Conservation (phyloP, 1,140 invertebrate species). For the Apis florea region DNA sequence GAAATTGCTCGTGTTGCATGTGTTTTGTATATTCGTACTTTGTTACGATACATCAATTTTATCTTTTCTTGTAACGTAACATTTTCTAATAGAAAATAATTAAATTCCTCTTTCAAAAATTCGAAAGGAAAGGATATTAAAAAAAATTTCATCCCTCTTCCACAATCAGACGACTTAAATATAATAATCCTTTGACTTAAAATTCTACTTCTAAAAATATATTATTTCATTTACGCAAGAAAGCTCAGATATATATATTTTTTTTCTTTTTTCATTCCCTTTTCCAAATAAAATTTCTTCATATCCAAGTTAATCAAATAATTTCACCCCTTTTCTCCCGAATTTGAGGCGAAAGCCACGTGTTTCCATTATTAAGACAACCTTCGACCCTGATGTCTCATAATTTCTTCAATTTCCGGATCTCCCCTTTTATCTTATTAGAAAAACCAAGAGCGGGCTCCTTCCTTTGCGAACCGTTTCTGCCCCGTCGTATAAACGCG, state of each 20-base stretch:
- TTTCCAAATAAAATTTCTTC: neutral
- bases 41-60: neutral
- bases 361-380: neutral
- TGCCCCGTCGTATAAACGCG: slow-evolving; percentile 42
- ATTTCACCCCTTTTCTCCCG: neutral
- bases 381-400: neutral
- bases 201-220: too few species aligned
- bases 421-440: neutral
- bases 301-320: neutral
- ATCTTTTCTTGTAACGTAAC: too few species aligned
- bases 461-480: slow-evolving; percentile 9
- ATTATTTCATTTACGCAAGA: neutral
- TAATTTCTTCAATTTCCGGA: slow-evolving; percentile 8
- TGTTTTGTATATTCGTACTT: neutral
- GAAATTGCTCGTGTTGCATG: neutral
- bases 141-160: neutral
- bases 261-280: too few species aligned
- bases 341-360: neutral
- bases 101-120: too few species aligned
- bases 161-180: neutral
- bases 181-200: too few species aligned
- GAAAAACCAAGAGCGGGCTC: slow-evolving; percentile 5
- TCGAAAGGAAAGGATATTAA: too few species aligned
- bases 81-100: too few species aligned
- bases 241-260: neutral